Conservation (phyloP, 2,797 vertebrate species). For the Tragelaphus oryx region DNA sequence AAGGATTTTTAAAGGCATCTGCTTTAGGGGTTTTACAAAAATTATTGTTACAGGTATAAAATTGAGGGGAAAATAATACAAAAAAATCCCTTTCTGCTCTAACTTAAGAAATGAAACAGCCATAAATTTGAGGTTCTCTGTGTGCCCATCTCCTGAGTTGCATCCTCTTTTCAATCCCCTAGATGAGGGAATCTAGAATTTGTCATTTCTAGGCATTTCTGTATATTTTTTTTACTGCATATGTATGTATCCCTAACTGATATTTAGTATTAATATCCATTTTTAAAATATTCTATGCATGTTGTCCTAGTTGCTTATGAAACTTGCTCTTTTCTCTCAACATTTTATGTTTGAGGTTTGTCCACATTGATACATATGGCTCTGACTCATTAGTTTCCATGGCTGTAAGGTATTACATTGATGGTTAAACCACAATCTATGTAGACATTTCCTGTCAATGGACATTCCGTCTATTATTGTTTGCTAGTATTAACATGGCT, state of each 20-base stretch:
- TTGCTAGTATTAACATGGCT: background rate
- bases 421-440: background rate
- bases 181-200: background rate
- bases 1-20: conserved; percentile 26
- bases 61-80: background rate
- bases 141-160: background rate
- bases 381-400: background rate
- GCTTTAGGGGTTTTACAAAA: background rate
- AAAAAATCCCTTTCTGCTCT: background rate
- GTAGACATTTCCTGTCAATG: background rate
- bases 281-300: background rate
- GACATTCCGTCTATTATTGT: background rate
- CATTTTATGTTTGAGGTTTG: background rate
- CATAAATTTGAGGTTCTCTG: background rate
- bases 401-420: background rate
- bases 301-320: background rate
- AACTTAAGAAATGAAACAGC: background rate
- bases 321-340: background rate
- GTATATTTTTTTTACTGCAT: background rate
- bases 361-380: background rate
- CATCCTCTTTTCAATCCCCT: background rate
- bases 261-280: background rate
- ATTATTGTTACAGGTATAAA: background rate
- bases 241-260: background rate
- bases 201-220: background rate